Conservation (phyloP, 1,140 invertebrate species). For the Pinna nobilis region DNA sequence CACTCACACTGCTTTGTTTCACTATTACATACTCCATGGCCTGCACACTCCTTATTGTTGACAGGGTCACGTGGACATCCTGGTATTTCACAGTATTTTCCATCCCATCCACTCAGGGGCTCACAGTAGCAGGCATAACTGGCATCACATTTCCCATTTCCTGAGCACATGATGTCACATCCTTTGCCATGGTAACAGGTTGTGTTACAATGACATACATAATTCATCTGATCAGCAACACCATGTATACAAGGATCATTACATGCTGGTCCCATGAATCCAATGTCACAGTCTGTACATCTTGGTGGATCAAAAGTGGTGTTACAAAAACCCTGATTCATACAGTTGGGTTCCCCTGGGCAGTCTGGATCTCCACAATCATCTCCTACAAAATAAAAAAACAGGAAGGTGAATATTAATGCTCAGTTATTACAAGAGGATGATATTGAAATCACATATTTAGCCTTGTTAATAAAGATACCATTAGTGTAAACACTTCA, state of each 20-base stretch:
- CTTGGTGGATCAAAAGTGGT: constrained; percentile 52
- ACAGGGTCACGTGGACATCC: constrained; percentile 60
- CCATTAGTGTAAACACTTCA: not conserved
- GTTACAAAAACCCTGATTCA: constrained; percentile 53
- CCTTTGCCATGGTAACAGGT: constrained; percentile 63
- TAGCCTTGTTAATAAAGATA: too few species aligned
- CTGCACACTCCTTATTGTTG: constrained; percentile 55
- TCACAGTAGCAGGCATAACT: constrained; percentile 56
- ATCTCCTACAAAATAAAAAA: constrained; percentile 40
- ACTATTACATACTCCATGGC: constrained; percentile 64
- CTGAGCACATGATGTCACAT: constrained; percentile 63
- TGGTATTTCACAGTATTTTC: constrained; percentile 56
- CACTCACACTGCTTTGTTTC: constrained; percentile 51
- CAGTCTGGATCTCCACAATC: constrained; percentile 58
- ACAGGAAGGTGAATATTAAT: not conserved
- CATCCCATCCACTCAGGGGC: constrained; percentile 58
- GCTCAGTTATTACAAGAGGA: too few species aligned
- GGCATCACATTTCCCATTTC: constrained; percentile 54
- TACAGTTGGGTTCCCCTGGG: constrained; percentile 61
- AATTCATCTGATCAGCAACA: constrained; percentile 40
- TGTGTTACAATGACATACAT: constrained; percentile 54
- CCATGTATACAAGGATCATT: constrained; percentile 59
- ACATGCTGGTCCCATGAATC: constrained; percentile 61
- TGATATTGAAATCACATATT: too few species aligned
- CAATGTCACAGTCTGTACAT: constrained; percentile 56